Base-by-base conservation (phyloP, 2,888 invertebrate genomes). In the Aleiodes leptofemur region DNA sequence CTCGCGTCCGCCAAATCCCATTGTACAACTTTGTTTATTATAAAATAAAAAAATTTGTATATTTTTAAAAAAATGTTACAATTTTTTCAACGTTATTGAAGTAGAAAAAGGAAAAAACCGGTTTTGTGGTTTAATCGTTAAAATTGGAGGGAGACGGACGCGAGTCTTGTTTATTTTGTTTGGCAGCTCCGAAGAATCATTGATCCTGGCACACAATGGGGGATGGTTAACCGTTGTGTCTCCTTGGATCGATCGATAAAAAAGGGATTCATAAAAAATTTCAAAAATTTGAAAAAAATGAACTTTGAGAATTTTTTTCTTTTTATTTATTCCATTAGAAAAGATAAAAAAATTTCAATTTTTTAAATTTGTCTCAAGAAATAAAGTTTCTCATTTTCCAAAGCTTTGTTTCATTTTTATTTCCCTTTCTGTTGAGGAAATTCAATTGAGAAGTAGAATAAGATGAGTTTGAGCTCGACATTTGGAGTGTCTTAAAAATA, bases 1-100 rank as follows among this genome's bases (percentile, higher is more conserved):
- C 72, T 69, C 50, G 51, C 55, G 66, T 50, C 69, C 51, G 59
- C 43, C 68, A 11, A 50, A 53, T 55, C 11, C 57, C 73, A 73
- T 73, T 68, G 68, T 73, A 68, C 48, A 68, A 31, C 56, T 57
- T 56, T 57, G 43, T 8, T 43, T 43, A 43, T 23, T 48, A 68
- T 59, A 14, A 74, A 51, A 69, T 69, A 69, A 23, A 23, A 23
- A 23, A 38, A 23, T 51, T 43, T 57, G 61, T 69, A 69, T 43
- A 61, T 61, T 43, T 43, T 51, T 38, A 29, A 50, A 29, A 50
- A 66, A 73, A 73, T 50, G 43, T 14, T 43, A 43, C 38, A 38
- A 38, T 38, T 38, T 38, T 43, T 7, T 43, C 7, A 43, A 9
- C 9, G 9, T 11, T 9, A 43, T 9, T 43, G 3, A 9, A 43